Evolutionary conservation across 2,113 vertebrate genomes (phyloP), one percentile per base, ranked within the genome.

Genomic region (Tautogolabrus adspersus): DNA sequence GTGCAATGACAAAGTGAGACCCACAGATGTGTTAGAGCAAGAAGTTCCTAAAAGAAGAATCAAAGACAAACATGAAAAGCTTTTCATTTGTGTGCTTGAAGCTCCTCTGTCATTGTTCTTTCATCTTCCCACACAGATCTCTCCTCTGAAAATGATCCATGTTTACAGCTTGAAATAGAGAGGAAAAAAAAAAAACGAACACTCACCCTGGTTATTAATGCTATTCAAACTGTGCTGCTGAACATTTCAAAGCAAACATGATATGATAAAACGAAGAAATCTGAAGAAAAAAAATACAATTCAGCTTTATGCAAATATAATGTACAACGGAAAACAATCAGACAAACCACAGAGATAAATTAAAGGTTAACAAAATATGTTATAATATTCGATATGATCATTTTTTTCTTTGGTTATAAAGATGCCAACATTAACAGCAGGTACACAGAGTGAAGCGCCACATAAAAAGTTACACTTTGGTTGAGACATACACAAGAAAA

Each of bases 41-140:
- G 30, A 34, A 91, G 72, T 58, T 83, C 63, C 79, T 78, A 84
- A 91, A 54, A 82, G 87, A 58, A 81, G 49, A 85, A 81, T 78
- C 72, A 73, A 75, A 89, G 79, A 85, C 77, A 68, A 56, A 63
- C 19, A 72, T 71, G 21, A 59, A 80, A 75, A 84, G 72, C 49
- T 66, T 57, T 63, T 67, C 64, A 70, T 60, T 62, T 58, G 40
- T 89, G 65, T 66, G 51, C 54, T 22, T 73, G 63, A 82, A 75
- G 62, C 74, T 74, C 12, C 19, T 7, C 71, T 21, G 30, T 74
- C 47, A 66, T 63, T 64, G 46, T 83, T 61, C 34, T 62, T 69
- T 72, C 49, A 75, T 72, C 67, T 23, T 38, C 49, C 38, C 73
- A 72, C 69, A 77, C 66, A 23, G 1, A 34, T 6, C 30, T 81